These are phyloP conservation scores for Marasmarcha lunaedactyla DNA, from an alignment of 2,888 invertebrate genomes.

Conservation along the genomic window DNA sequence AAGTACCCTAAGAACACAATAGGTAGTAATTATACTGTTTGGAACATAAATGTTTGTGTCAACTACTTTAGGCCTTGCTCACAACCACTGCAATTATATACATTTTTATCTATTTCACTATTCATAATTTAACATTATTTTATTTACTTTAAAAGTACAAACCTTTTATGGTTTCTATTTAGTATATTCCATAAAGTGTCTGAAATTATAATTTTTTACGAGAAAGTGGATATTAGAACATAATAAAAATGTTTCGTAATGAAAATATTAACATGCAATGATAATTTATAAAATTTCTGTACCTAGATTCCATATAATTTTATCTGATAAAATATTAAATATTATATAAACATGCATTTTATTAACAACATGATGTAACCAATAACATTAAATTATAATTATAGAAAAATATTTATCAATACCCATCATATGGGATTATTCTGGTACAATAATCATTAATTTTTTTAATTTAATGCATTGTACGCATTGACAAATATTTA, in stretches of 20 bases:
- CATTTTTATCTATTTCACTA: background rate
- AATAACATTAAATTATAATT: too few species aligned
- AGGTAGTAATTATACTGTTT: constrained; percentile 40
- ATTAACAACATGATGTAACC: too few species aligned
- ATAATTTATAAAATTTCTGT: constrained; percentile 2
- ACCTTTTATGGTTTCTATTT: background rate
- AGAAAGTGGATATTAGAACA: too few species aligned
- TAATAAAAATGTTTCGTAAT: background rate
- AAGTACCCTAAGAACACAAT: constrained; percentile 59
- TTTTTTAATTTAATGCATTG: too few species aligned
- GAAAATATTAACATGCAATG: constrained; percentile 1
- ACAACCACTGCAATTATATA: constrained; percentile 49
- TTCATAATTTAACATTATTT: constrained; percentile 16
- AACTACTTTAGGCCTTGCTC: constrained; percentile 64
- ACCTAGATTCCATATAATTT: background rate
- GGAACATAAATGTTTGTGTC: constrained; percentile 19
- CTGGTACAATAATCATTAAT: too few species aligned
- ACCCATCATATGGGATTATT: too few species aligned
- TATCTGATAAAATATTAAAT: too few species aligned
- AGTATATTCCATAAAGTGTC: too few species aligned
- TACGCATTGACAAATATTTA: too few species aligned
- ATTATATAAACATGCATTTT: too few species aligned
- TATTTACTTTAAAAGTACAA: constrained; percentile 17
- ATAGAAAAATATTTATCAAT: too few species aligned
- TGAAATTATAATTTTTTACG: too few species aligned